phyloP scores from a whole-genome alignment of 2,888 invertebrate genomes.

The Ceriagrion tenellum region DNA sequence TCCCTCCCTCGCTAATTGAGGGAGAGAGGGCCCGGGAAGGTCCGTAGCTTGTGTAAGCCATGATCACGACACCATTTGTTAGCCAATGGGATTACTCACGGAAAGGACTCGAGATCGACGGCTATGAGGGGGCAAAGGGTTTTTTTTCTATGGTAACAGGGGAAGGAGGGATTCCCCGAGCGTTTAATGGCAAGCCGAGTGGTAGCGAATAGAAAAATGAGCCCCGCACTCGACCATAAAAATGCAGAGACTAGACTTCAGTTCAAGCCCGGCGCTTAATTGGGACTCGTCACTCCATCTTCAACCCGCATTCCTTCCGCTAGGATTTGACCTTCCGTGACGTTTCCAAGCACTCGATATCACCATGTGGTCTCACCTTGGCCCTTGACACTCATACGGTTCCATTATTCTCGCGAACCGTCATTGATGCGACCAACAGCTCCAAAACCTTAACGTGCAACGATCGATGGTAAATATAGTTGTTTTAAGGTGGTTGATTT shows the following conservation, averaged over 20 bases:
- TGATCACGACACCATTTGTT: constrained; percentile 23
- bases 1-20: not conserved
- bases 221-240: not conserved
- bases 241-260: not conserved
- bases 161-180: not conserved
- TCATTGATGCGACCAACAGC: not conserved
- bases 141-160: not conserved
- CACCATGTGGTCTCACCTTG: not conserved
- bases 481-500: too few relatives aligned
- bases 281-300: not conserved
- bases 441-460: too few relatives aligned
- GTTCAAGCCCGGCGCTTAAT: not conserved
- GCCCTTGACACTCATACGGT: not conserved
- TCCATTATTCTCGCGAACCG: not conserved
- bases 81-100: constrained; percentile 11
- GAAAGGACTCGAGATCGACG: not conserved
- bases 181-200: not conserved
- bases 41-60: not conserved
- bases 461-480: too few relatives aligned
- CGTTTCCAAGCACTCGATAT: not conserved
- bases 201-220: not conserved
- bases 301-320: not conserved
- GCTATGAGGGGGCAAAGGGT: not conserved
- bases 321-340: not conserved
- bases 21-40: not conserved